Conservation (phyloP, 2,113 vertebrate genomes). For the Dicerorhinus sumatrensis region DNA sequence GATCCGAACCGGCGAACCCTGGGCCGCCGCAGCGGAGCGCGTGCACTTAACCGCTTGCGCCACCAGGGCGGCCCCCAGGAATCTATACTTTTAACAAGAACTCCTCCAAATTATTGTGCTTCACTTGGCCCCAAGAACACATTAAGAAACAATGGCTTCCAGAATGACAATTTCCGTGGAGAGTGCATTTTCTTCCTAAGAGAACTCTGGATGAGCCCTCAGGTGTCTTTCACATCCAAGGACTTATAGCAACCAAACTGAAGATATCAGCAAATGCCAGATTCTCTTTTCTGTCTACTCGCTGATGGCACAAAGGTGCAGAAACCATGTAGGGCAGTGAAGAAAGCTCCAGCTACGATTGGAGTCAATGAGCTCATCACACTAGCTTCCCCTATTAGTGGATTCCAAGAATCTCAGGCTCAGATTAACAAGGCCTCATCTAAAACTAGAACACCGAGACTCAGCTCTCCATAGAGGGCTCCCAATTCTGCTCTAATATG, state of each 20-base stretch:
- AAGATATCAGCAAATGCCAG: background rate
- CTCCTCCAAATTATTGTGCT: background rate
- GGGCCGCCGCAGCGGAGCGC: too few relatives aligned
- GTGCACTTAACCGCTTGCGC: too few relatives aligned
- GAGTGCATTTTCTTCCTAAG: background rate
- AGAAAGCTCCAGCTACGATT: background rate
- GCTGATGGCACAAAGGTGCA: background rate
- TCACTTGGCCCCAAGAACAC: background rate
- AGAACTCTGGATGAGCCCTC: background rate
- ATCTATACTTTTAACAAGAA: background rate
- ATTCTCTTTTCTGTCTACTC: background rate
- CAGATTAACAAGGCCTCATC: background rate
- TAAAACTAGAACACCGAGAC: background rate
- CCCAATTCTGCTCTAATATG: background rate
- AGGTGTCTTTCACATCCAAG: background rate
- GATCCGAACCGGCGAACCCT: too few relatives aligned
- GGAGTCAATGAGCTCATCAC: background rate
- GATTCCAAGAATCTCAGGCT: background rate
- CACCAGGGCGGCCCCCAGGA: too few relatives aligned
- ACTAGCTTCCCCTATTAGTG: background rate
- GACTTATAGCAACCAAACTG: background rate
- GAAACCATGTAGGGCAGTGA: fast-evolving
- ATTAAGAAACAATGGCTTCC: background rate
- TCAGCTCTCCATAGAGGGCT: background rate
- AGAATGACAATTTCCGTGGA: background rate